Evolutionary conservation across 2,113 vertebrate species (phyloP), one percentile per base, ranked within the genome.

Genomic region (Festucalex cinctus): DNA sequence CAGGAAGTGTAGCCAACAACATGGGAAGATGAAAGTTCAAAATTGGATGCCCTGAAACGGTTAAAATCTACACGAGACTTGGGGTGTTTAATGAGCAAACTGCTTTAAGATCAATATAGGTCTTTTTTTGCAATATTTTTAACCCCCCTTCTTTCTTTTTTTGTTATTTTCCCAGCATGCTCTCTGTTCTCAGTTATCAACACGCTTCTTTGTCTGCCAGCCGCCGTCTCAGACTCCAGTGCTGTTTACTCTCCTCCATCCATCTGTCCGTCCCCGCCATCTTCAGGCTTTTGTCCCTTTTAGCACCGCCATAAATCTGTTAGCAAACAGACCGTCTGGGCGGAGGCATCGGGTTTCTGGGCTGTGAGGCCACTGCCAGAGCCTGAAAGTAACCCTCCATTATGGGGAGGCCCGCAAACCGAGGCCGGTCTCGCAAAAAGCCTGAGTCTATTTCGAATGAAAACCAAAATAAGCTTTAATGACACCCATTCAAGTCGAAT

Each of bases 381-480:
- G 86, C 71, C 85, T 88, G 79, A 84, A 71, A 85, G 81, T 84
- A 86, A 84, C 90, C 91, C 78, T 91, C 88, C 77, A 91, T 91
- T 91, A 92, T 85, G 78, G 84, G 73, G 83, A 82, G 84, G 83
- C 88, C 89, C 78, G 46, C 88, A 90, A 88, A 91, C 86, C 87
- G 63, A 82, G 77, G 75, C 73, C 73, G 82, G 77, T 82, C 84
- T 17, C 5, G 54, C 85, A 73, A 83, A 88, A 84, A 89, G 83
- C 82, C 87, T 77, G 77, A 80, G 70, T 86, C 92, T 92, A 93
- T 92, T 92, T 91, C 83, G 71, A 91, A 91, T 83, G 83, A 89
- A 90, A 90, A 91, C 90, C 88, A 87, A 90, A 92, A 91, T 90
- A 90, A 88, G 88, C 88, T 84, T 62, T 91, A 92, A 92, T 92